Percentiles rank a stretch among this genome's conserved stretches.
These are phyloP conservation scores for Plusia festucae DNA, from an alignment of 2,888 invertebrate genomes.

Conservation along the genomic window DNA sequence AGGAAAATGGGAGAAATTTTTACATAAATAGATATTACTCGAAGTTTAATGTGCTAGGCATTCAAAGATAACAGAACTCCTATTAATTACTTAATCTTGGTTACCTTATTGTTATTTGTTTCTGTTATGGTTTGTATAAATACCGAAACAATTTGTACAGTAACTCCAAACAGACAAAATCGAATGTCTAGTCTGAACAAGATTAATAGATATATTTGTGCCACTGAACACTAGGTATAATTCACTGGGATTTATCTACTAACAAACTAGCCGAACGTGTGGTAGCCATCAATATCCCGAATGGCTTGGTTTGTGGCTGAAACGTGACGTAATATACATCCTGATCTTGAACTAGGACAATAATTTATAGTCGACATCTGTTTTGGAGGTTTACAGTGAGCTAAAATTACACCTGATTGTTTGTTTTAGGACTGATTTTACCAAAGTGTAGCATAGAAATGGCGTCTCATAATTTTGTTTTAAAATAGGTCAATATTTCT, in stretches of 20 bases:
- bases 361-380: no score
- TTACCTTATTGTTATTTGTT: background rate
- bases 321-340: background rate
- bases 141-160: background rate
- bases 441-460: no score
- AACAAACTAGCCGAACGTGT: background rate
- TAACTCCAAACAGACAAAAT: background rate
- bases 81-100: background rate
- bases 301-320: constrained; percentile 1
- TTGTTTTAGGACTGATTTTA: background rate
- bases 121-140: background rate
- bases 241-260: background rate
- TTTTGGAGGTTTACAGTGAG: background rate
- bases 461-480: no score
- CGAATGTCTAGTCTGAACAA: background rate
- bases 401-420: background rate
- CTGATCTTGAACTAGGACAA: background rate
- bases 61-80: no score
- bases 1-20: no score
- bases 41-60: no score
- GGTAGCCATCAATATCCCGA: constrained; percentile 1
- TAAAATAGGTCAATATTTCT: no score
- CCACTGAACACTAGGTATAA: constrained; percentile 1
- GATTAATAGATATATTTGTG: background rate
- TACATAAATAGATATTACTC: no score